Conservation (phyloP, 2,888 invertebrate genomes). For the Mechanitis mazaeus region DNA sequence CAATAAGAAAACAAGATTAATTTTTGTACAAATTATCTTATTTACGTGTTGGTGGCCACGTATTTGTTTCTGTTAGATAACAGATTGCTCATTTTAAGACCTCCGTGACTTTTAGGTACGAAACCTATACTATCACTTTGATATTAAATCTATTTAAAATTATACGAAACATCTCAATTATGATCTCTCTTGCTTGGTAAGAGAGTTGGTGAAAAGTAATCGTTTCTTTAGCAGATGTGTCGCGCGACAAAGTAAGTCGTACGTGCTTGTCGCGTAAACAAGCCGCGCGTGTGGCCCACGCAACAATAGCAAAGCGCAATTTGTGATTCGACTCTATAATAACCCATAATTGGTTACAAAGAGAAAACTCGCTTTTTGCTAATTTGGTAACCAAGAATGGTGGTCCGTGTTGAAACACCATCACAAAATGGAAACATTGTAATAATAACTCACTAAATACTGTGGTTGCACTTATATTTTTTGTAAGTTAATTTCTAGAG, state of each 20-base stretch:
- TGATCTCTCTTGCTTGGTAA: conserved; percentile 35
- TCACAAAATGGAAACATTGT: conserved; percentile 29
- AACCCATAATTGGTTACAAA: conserved; percentile 50
- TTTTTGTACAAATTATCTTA: conserved; percentile 27
- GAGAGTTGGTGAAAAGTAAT: conserved; percentile 29
- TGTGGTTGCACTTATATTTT: neutral
- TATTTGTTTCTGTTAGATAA: conserved; percentile 68
- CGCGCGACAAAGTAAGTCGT: conserved; percentile 70
- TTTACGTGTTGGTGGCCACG: conserved; percentile 58
- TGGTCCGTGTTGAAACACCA: conserved; percentile 36
- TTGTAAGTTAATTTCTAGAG: conserved; percentile 4
- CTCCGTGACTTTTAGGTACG: conserved; percentile 34
- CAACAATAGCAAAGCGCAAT: conserved; percentile 70
- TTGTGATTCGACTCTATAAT: conserved; percentile 70
- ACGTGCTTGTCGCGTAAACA: conserved; percentile 73
- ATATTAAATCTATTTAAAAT: conserved; percentile 7
- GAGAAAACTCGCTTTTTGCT: conserved; percentile 41
- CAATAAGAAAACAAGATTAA: conserved; percentile 33
- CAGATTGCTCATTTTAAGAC: conserved; percentile 54
- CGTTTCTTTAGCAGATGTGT: conserved; percentile 54
- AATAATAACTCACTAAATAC: conserved; percentile 27
- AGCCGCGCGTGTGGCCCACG: conserved; percentile 67
- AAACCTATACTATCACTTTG: conserved; percentile 13
- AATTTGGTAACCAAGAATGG: conserved; percentile 43
- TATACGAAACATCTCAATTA: conserved; percentile 22